These are phyloP conservation scores for Tolypeutes matacus DNA, from an alignment of 2,797 vertebrate genomes.

Conservation along the genomic window DNA sequence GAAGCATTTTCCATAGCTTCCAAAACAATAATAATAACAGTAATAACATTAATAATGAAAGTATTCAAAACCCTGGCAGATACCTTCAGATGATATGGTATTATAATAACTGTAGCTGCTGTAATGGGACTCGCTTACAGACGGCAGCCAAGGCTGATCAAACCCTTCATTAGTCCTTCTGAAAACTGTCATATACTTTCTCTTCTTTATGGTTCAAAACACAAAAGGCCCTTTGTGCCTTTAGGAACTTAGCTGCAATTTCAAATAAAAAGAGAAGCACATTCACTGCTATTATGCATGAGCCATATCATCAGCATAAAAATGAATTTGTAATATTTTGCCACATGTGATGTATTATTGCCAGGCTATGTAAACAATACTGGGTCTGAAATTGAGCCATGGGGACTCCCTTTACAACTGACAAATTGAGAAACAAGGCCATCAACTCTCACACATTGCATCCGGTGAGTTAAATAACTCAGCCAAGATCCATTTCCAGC, in stretches of 20 bases:
- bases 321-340: conserved; percentile 87
- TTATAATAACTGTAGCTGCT: conserved; percentile 74
- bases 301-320: conserved; percentile 84
- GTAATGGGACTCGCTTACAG: conserved; percentile 72
- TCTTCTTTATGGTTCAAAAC: conserved; percentile 72
- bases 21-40: conserved; percentile 72
- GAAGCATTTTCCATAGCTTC: conserved; percentile 65
- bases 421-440: conserved; percentile 85
- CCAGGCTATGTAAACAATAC: conserved; percentile 86
- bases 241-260: conserved; percentile 75
- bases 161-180: conserved; percentile 75
- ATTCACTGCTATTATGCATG: conserved; percentile 81
- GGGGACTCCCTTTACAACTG: conserved; percentile 85
- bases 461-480: conserved; percentile 84
- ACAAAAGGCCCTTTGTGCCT: conserved; percentile 78
- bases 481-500: conserved; percentile 83
- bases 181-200: conserved; percentile 78
- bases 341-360: conserved; percentile 86
- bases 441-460: conserved; percentile 82
- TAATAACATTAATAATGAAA: conserved; percentile 17
- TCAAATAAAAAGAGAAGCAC: conserved; percentile 78
- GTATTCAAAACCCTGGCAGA: conserved; percentile 61
- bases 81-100: conserved; percentile 58
- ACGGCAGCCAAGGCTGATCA: conserved; percentile 76
- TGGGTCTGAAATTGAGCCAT: conserved; percentile 82